These are phyloP conservation scores for Pygoscelis antarcticus DNA, from an alignment of 2,113 vertebrate genomes.

Conservation along the genomic window DNA sequence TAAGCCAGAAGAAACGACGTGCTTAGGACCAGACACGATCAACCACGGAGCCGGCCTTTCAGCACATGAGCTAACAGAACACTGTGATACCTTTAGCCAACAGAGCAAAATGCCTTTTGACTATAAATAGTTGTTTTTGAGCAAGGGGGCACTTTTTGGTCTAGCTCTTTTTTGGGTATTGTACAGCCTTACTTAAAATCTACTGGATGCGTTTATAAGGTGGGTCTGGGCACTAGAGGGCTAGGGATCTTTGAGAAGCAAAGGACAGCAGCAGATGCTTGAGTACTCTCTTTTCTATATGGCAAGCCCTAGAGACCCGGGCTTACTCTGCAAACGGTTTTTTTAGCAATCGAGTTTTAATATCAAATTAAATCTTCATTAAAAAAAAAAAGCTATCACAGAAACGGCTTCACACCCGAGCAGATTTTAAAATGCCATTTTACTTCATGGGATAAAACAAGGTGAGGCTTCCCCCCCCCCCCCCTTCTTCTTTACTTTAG, in stretches of 20 bases:
- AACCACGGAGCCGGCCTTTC: background rate
- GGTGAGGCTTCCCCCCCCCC: background rate
- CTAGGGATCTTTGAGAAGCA: background rate
- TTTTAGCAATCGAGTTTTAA: constrained; percentile 15
- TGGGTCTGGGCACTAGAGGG: background rate
- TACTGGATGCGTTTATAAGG: background rate
- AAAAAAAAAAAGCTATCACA: background rate
- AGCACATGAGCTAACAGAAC: background rate
- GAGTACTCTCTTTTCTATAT: background rate
- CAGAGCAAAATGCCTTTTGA: constrained; percentile 15
- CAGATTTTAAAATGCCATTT: constrained; percentile 4
- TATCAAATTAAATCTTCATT: constrained; percentile 3
- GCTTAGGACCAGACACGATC: background rate
- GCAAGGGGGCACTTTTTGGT: background rate
- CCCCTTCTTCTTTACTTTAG: background rate
- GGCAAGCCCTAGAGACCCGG: background rate
- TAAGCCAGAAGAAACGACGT: background rate
- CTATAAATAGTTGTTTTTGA: constrained; percentile 12
- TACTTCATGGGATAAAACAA: background rate
- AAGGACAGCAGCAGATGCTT: background rate
- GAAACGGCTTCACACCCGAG: background rate
- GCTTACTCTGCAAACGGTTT: background rate
- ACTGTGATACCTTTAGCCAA: constrained; percentile 46
- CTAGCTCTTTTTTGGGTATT: constrained; percentile 14
- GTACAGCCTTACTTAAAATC: constrained; percentile 16